Evolutionary conservation across 2,888 invertebrate species (phyloP), one percentile per base, ranked within the genome.

Genomic region (Charanyca ferruginea): DNA sequence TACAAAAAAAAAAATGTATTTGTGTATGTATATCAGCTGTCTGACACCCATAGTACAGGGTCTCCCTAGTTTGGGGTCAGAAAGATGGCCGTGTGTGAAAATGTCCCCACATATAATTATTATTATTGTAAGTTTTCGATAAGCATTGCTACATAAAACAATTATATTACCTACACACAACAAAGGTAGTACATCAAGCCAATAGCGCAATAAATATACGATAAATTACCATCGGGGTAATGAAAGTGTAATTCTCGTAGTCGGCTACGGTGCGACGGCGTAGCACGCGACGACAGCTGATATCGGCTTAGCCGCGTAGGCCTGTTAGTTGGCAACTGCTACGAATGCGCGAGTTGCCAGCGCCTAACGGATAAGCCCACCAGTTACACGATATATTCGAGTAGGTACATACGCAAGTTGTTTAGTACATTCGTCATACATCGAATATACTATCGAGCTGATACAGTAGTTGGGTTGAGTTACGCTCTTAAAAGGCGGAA

Each of bases 291-390:
- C 81, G 79, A 80, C 85, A 86, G 87, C 85, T 82, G 85, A 85
- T 89, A 88, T 84, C 87, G 89, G 92, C 89, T 94, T 93, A 93
- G 90, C 84, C 84, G 83, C 90, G 92, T 91, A 91, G 92, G 87
- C 88, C 83, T 86, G 87, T 86, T 78, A 75, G 85, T 92, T 94
- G 94, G 95, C 95, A 94, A 87, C 86, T 82, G 85, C 89, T 90
- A 90, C 91, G 93, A 91, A 92, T 92, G 89, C 85, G 81, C 85
- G 86, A 91, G 90, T 91, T 93, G 95, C 94, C 94, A 94, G 90
- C 83, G 79, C 76, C 74, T 81, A 77, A 68, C 79, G 86, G 86
- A 86, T 91, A 90, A 89, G 89, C 83, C 79, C 71, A 72, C 84
- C 83, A 86, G 83, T 87, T 86, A 84, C 78, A 54, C 32, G 49